Evolutionary conservation across 2,888 invertebrate species (phyloP), one percentile per base, ranked within the genome.

Genomic region (Criorhina ranunculi): DNA sequence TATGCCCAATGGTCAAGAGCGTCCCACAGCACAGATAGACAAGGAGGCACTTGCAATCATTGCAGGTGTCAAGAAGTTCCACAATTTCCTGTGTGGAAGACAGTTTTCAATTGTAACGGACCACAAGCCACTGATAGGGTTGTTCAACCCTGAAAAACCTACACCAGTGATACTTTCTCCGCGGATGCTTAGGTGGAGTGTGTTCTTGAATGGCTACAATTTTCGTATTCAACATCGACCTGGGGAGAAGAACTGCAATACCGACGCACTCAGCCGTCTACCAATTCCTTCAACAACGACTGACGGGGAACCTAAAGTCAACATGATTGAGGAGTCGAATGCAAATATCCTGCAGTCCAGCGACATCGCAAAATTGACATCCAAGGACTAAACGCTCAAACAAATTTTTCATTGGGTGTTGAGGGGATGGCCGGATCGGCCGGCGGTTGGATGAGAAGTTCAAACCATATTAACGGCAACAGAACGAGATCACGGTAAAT

Each of bases 31-130:
- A 5, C 42, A 62, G 17, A 44, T 33, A 15, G 64, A 55, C 11
- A 62, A 62, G 5, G 66, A 67, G n/a, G 31, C 67, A 11, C 15
- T 55, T 0, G 67, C 67, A 15, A 67, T 55, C 24, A 37, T 67
- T 12, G 55, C 67, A 9, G 60, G 60, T 15, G 42, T 44, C 2
- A 59, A 59, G 59, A 59, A 59, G 24, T 40, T 59, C 9, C 59
- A 59, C n/a, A 46, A 46, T 46, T 46, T 46, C 46, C 11, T 24
- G 11, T 19, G 19, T n/a, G n/a, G 49, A 5, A 7, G 49, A 19
- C 9, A 44, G 1, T 24, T 24, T 24, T 24, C 24, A 24, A 51
- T 51, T n/a, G 5, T 12, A 0, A 51, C 31, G 6, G 29, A 51
- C 29, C 12, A 51, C n/a, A 51, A 29, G 7, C 51, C 29, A 4